These are phyloP conservation scores for Probosciger aterrimus DNA, from an alignment of 2,113 vertebrate genomes.

Conservation along the genomic window DNA sequence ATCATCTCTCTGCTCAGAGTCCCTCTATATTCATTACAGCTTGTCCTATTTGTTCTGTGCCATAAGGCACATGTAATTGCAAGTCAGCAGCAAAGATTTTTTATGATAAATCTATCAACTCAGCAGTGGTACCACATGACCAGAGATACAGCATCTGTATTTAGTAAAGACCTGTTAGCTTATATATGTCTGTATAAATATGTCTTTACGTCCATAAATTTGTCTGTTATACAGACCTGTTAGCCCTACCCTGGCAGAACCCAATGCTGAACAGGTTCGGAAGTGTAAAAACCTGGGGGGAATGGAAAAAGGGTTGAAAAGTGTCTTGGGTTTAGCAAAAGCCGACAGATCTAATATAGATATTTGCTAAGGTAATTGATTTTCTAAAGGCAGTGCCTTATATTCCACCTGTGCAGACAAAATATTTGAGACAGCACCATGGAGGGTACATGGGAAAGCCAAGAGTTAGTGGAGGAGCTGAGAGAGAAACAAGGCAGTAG, in stretches of 20 bases:
- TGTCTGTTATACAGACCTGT: background rate
- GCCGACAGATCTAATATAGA: fast-evolving
- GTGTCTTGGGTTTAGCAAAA: background rate
- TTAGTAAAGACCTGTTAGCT: background rate
- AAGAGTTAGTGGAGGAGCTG: background rate
- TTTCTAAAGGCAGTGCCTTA: background rate
- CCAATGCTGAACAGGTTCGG: background rate
- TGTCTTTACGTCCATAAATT: background rate
- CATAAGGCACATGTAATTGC: background rate
- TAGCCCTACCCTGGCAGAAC: background rate
- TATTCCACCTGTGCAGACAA: background rate
- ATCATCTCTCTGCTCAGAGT: background rate
- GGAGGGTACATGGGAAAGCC: background rate
- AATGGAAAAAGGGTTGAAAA: background rate
- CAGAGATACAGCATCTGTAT: background rate
- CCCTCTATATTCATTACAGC: background rate
- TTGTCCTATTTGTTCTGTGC: background rate
- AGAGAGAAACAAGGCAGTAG: background rate
- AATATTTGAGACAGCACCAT: background rate
- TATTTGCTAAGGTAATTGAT: background rate
- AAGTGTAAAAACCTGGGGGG: background rate
- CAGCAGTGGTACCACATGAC: background rate
- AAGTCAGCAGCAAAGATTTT: background rate
- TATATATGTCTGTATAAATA: background rate
- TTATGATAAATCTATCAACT: background rate